Base-by-base conservation (phyloP, 2,888 invertebrate species). In the Drosophila ustulata region DNA sequence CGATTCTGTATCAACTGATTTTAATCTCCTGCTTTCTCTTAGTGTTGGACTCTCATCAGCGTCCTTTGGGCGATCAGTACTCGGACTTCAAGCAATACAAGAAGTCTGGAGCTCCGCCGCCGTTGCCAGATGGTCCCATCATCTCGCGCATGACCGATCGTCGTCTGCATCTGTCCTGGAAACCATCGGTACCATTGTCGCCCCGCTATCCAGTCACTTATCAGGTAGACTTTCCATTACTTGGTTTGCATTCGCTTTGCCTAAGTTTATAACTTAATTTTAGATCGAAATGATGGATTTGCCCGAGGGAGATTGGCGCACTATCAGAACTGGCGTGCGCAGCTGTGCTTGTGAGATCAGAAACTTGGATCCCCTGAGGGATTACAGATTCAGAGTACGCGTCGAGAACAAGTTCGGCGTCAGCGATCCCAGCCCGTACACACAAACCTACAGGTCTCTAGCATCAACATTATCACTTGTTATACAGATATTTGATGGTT, bases 321-420 rank as follows among this genome's bases (percentile, higher is more conserved):
- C 97, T 0, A 96, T 97, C 0, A 94, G 96, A 77, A 95, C 96
- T 1, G 97, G 97, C 3, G 95, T 98, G 11, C 95, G 98, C 70
- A 97, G 97, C 75, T 97, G 97, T 91, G 96, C 95, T 37, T 98
- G 97, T 92, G 98, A 98, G 90, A 96, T 98, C 66, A 94, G 96
- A 74, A 97, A 97, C 92, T 93, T 99, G 74, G 96, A 97, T 89
- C 98, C 99, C 1, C 97, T 97, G 93, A 94, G 96, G 74, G 98
- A 99, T 93, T 99, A 99, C 93, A 96, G 96, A 92, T 98, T 99
- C 94, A 94, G 99, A 68, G 95, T 99, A 41, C 94, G 98, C 39
- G 99, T 99, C 3, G 98, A 99, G 92, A 99, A 99, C 93, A 97
- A 97, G 91, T 98, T 96, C 91, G 99, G 99, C 46, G 95, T 98